Percentiles rank a stretch among this genome's conserved stretches.
Conservation (phyloP, 2,113 vertebrate species). For the Manacus vitellinus region DNA sequence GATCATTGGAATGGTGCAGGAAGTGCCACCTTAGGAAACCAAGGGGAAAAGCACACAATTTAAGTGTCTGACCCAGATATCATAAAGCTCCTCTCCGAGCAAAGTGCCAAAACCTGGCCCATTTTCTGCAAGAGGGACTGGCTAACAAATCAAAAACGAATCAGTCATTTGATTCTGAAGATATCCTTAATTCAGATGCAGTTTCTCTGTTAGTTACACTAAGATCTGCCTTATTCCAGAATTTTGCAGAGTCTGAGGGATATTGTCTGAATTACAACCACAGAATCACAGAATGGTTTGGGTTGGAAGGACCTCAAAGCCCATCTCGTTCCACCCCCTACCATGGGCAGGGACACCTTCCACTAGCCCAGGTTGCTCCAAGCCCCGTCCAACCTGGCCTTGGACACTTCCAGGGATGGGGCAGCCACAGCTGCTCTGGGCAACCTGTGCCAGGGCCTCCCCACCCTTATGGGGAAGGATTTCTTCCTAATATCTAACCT, state of each 20-base stretch:
- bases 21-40: not conserved
- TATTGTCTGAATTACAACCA: not conserved
- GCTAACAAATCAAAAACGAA: not conserved
- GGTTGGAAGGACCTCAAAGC: not conserved
- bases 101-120: not conserved
- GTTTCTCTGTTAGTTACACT: not conserved
- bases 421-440: not conserved
- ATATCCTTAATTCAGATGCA: not conserved
- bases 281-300: not conserved
- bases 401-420: not conserved
- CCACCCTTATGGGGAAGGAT: not conserved
- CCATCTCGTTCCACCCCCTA: fast-evolving
- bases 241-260: not conserved
- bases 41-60: not conserved
- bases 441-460: not conserved
- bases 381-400: fast-evolving
- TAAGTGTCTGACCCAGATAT: not conserved
- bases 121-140: not conserved
- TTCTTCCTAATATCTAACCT: not conserved
- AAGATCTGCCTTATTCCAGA: not conserved
- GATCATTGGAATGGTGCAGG: not conserved
- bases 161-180: not conserved
- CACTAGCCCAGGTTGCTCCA: fast-evolving
- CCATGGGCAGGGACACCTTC: not conserved
- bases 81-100: not conserved